phyloP scores from a whole-genome alignment of 2,113 vertebrate species.

The Gallinago paraguaiae region DNA sequence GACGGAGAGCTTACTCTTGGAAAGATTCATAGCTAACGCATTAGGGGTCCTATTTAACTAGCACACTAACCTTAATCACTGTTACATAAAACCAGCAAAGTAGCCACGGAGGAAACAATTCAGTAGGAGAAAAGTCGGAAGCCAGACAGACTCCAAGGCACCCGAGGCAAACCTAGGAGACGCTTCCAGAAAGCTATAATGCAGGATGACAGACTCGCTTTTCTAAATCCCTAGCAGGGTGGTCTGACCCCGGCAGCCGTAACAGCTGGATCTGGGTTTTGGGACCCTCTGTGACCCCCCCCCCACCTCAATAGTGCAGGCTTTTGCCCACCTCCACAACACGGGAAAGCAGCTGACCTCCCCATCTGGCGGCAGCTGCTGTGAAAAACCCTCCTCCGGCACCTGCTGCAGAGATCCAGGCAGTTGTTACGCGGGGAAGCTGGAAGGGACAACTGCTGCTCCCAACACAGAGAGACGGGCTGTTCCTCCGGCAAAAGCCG shows the following conservation, averaged over 20 bases:
- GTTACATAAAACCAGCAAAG: neutral
- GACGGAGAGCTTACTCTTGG: neutral
- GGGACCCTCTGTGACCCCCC: neutral
- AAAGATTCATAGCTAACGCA: neutral
- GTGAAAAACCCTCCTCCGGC: neutral
- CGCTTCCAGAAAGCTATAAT: neutral
- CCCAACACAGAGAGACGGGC: neutral
- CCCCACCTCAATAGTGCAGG: neutral
- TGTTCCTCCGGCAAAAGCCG: neutral
- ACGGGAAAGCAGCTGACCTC: conserved; percentile 34
- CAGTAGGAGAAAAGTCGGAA: neutral
- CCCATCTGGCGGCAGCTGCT: conserved; percentile 61
- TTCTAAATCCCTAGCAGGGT: conserved; percentile 16
- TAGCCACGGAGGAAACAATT: neutral
- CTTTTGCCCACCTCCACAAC: neutral
- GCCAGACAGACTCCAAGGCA: neutral
- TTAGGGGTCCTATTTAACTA: neutral
- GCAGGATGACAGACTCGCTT: neutral
- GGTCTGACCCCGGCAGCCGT: neutral
- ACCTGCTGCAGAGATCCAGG: conserved; percentile 42
- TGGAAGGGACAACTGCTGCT: neutral
- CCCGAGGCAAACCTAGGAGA: neutral
- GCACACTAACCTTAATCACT: neutral
- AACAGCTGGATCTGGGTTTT: conserved; percentile 51
- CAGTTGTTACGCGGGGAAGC: neutral